Evolutionary conservation across 64 coral and sea anemone species (phyloP).

Genomic region (Hydrozoanthus tunicans): DNA sequence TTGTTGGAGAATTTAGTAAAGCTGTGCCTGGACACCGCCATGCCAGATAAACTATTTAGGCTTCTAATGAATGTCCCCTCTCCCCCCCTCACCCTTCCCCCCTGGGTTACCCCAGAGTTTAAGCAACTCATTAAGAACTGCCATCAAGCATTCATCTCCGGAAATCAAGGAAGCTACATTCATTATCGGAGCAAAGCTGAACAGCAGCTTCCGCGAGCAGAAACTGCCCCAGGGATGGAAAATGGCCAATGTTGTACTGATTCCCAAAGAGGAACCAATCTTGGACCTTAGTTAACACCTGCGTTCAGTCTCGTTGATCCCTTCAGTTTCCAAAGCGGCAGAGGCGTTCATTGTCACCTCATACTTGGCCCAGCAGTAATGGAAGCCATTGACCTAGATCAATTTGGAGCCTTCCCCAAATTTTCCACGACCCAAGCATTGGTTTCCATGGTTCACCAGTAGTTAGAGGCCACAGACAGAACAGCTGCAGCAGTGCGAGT

Average conservation of each 20-base stretch:
- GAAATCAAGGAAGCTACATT: too few relatives aligned
- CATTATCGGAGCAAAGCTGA: too few relatives aligned
- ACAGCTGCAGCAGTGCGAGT: slow-evolving; percentile 13
- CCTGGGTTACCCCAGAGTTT: too few relatives aligned
- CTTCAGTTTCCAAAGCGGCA: slow-evolving; percentile 25
- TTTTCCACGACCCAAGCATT: neutral
- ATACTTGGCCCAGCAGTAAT: neutral
- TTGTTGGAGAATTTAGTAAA: too few relatives aligned
- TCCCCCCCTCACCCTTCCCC: too few relatives aligned
- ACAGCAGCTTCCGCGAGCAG: too few relatives aligned
- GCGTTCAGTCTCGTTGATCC: slow-evolving; percentile 25
- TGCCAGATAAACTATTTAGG: too few relatives aligned
- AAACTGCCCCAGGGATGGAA: neutral
- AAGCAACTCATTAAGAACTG: too few relatives aligned
- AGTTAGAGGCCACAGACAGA: slow-evolving; percentile 35
- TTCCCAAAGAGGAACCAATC: slow-evolving; percentile 14
- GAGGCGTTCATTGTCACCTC: slow-evolving; percentile 30
- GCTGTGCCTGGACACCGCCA: too few relatives aligned
- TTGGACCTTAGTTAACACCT: slow-evolving; percentile 8
- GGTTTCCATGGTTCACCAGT: slow-evolving; percentile 34
- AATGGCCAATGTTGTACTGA: neutral
- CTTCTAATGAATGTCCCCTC: too few relatives aligned
- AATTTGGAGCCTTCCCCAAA: slow-evolving; percentile 15
- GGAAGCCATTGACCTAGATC: neutral
- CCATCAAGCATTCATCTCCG: too few relatives aligned